Percentiles rank a stretch among this genome's conserved stretches.
These are phyloP conservation scores for Cassiopea andromeda DNA, from an alignment of 30 jellyfish, hydroid and myxozoan genomes.

Conservation along the genomic window DNA sequence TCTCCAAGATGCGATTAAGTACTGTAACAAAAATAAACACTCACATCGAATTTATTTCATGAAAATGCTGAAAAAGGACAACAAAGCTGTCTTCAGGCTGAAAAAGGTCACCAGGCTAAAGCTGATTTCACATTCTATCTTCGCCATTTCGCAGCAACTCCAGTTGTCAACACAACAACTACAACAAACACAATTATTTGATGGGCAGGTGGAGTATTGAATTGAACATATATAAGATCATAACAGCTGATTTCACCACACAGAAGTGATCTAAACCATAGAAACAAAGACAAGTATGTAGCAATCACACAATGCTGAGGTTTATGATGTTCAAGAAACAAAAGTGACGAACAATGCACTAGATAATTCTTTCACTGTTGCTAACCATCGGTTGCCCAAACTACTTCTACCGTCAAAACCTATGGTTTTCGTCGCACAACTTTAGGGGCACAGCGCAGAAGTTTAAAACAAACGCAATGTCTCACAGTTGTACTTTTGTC, in stretches of 20 bases:
- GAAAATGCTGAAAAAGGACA: not conserved
- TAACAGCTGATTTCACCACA: not conserved
- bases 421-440: too few relatives aligned
- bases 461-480: too few relatives aligned
- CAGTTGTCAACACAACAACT: constrained; percentile 48
- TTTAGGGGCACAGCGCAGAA: too few relatives aligned
- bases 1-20: too few relatives aligned
- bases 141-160: constrained; percentile 19
- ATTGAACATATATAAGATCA: not conserved
- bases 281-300: not conserved
- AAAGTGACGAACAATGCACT: not conserved
- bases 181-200: constrained; percentile 19
- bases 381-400: not conserved
- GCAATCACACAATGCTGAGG: not conserved
- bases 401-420: not conserved
- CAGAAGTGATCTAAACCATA: not conserved
- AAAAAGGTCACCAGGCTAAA: not conserved
- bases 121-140: too few relatives aligned
- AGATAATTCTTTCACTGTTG: not conserved
- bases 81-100: not conserved
- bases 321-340: too few relatives aligned
- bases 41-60: not conserved
- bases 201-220: constrained; percentile 11
- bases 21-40: too few relatives aligned
- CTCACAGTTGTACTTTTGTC: too few relatives aligned